Base-by-base conservation (phyloP, 2,888 invertebrate genomes). In the Mesorhabditis spiculigera region DNA sequence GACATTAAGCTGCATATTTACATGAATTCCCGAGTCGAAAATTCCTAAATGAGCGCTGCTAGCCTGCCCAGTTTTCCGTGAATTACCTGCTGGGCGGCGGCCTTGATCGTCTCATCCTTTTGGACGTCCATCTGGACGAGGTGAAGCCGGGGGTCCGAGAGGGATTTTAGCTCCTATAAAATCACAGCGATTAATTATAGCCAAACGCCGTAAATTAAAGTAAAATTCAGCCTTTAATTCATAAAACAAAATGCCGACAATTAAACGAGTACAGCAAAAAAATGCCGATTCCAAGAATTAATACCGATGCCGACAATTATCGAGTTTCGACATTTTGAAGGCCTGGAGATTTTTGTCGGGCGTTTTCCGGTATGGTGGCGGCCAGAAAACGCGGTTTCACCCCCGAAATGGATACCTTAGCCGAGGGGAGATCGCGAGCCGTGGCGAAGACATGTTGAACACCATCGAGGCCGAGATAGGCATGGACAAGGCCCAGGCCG, bases 401-500 rank as follows among this genome's bases (percentile, higher is more conserved):
- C n/a, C n/a, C n/a, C 28, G 28, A 28, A 28, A 28, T 28, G 28
- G 28, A 28, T 28, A 50, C 58, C 58, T 10, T 50, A 50, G 58
- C 58, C 58, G 58, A 10, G 10, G 58, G 10, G 58, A n/a, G 58
- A 50, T 50, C 58, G n/a, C 58, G 58, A 50, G 58, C 58, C 58
- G 58, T 50, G 8, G 10, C 58, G n/a, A 50, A 50, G 58, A 50
- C 58, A 50, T 50, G 58, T 50, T 50, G 8, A 10, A 50, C 58
- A 13, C 58, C 58, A 50, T 10, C 8, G n/a, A 50, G 58, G 10
- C n/a, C n/a, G 10, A 50, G n/a, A 50, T 50, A 50, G 58, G 58
- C 58, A n/a, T 50, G 58, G 10, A 50, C 58, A n/a, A 50, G 58
- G 58, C 58, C 58, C 8, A 50, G 58, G n/a, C 58, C 58, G 58